A percentile compares a stretch with the other conserved stretches of the same genome.
Conservation (phyloP, 2,888 invertebrate species). For the Idaea dimidiata region DNA sequence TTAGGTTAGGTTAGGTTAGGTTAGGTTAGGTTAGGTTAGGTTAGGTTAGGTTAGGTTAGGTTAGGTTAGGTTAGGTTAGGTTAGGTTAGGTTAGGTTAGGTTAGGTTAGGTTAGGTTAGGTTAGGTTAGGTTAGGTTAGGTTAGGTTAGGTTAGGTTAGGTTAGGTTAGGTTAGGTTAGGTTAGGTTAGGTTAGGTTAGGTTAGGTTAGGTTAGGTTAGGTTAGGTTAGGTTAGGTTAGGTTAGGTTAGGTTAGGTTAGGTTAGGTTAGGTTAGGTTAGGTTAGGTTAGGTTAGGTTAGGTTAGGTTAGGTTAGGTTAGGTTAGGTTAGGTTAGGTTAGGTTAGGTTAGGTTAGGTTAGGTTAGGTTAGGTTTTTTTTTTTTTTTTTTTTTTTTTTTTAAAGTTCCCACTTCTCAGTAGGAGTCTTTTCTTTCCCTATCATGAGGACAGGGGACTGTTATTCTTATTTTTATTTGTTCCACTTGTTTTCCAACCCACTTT, state of each 20-base stretch:
- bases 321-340: constrained; percentile 4
- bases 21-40: constrained; percentile 4
- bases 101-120: constrained; percentile 4
- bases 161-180: constrained; percentile 4
- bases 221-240: constrained; percentile 4
- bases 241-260: constrained; percentile 4
- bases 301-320: constrained; percentile 4
- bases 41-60: constrained; percentile 4
- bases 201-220: constrained; percentile 4
- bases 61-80: constrained; percentile 4
- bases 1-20: constrained; percentile 4
- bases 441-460: too few species aligned
- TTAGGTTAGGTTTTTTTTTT: too few species aligned
- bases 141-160: constrained; percentile 4
- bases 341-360: constrained; percentile 4
- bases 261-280: constrained; percentile 4
- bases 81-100: constrained; percentile 4
- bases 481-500: too few species aligned
- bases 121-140: constrained; percentile 4
- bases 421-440: too few species aligned
- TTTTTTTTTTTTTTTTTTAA: too few species aligned
- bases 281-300: constrained; percentile 4
- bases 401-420: too few species aligned
- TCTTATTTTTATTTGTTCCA: too few species aligned
- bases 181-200: constrained; percentile 4